phyloP scores from a whole-genome alignment of 2,888 invertebrate species.

The Pseudoips prasinana region DNA sequence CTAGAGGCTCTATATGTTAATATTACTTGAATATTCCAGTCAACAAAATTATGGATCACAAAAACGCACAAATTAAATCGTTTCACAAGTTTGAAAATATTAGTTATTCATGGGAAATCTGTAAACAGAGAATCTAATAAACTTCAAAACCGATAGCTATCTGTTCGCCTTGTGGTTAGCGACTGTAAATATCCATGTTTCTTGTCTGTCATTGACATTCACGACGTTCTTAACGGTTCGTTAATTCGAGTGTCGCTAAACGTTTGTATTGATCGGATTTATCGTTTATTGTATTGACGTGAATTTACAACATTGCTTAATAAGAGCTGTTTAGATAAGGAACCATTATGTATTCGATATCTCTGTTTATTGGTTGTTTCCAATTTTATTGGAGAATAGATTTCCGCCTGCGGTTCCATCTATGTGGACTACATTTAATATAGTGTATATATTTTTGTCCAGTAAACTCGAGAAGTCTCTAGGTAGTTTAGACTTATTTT shows the following conservation, averaged over 20 bases:
- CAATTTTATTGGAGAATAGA: too few relatives aligned
- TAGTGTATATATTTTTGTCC: too few relatives aligned
- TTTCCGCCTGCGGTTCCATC: too few relatives aligned
- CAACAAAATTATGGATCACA: too few relatives aligned
- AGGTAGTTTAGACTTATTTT: too few relatives aligned
- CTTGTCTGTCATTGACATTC: slow-evolving; percentile 54
- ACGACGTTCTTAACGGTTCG: slow-evolving; percentile 55
- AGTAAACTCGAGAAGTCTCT: too few relatives aligned
- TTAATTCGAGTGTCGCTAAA: slow-evolving; percentile 55
- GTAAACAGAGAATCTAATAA: slow-evolving; percentile 34
- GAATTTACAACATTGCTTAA: slow-evolving; percentile 20
- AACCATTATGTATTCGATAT: too few relatives aligned
- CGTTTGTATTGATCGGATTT: slow-evolving; percentile 41
- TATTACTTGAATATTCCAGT: too few relatives aligned
- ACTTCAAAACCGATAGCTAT: slow-evolving; percentile 40
- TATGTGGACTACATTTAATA: too few relatives aligned
- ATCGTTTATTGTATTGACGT: slow-evolving; percentile 41
- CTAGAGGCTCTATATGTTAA: too few relatives aligned
- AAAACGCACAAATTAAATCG: slow-evolving; percentile 15
- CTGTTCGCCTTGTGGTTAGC: slow-evolving; percentile 38
- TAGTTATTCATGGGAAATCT: slow-evolving; percentile 19
- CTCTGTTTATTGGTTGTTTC: too few relatives aligned
- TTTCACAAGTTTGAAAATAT: background rate
- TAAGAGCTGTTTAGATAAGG: slow-evolving; percentile 2
- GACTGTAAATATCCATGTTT: slow-evolving; percentile 49